Conservation (phyloP, 2,888 invertebrate species). For the Anarsia innoxiella region DNA sequence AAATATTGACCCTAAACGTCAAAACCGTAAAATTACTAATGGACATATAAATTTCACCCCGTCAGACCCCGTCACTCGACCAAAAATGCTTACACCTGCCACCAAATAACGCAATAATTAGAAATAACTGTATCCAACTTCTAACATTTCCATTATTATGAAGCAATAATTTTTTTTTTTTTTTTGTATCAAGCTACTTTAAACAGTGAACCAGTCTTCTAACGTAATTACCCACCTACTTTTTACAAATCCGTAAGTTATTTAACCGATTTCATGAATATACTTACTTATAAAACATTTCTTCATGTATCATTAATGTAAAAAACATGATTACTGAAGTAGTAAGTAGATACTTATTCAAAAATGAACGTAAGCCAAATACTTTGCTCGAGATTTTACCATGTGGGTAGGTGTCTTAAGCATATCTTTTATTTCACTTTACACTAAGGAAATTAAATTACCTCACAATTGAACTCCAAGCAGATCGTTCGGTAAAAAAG, state of each 20-base stretch:
- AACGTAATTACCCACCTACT: too few species aligned
- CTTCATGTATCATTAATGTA: too few species aligned
- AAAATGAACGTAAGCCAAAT: too few species aligned
- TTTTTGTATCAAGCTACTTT: conserved; percentile 7
- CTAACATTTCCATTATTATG: conserved; percentile 31
- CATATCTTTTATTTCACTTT: conserved; percentile 24
- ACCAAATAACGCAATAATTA: conserved; percentile 50
- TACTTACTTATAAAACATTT: background rate
- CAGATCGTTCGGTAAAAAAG: conserved; percentile 26
- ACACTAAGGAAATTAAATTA: conserved; percentile 21
- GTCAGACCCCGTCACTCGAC: too few species aligned
- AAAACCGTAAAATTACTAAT: conserved; percentile 51
- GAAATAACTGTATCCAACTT: conserved; percentile 39
- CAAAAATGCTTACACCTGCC: conserved; percentile 44
- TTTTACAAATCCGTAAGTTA: too few species aligned
- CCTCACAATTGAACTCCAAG: conserved; percentile 20
- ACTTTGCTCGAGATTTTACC: too few species aligned
- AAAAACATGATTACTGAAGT: too few species aligned
- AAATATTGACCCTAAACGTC: conserved; percentile 25
- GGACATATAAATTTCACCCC: conserved; percentile 50
- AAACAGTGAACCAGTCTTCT: too few species aligned
- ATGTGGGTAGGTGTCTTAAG: conserved; percentile 27
- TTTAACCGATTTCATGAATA: too few species aligned
- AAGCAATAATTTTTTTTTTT: conserved; percentile 26
- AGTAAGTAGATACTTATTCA: too few species aligned